A percentile compares a stretch with the other conserved stretches of the same genome.
These are phyloP conservation scores for Natrix natrix DNA, from an alignment of 2,797 vertebrate species.

Conservation along the genomic window DNA sequence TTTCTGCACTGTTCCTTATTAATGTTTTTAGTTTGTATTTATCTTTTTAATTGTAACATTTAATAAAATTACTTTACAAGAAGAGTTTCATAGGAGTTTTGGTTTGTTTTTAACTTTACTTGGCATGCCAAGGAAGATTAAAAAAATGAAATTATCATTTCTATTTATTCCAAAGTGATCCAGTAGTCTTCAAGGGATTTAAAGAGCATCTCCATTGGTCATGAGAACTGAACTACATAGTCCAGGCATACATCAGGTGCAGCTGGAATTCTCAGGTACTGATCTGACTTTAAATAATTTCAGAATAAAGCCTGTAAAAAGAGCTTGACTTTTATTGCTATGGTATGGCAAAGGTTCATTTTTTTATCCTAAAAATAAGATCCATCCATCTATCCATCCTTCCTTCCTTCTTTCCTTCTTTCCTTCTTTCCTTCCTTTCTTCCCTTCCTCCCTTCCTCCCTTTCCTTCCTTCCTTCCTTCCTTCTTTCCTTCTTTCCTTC, in stretches of 20 bases:
- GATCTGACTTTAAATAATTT: neutral
- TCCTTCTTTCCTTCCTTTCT: conserved; percentile 9
- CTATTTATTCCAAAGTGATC: accelerated
- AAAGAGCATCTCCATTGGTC: accelerated
- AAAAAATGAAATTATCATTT: neutral
- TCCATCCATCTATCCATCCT: conserved; percentile 30
- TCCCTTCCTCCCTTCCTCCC: conserved; percentile 14
- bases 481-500: conserved; percentile 20
- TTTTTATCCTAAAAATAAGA: conserved; percentile 46
- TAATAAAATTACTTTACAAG: neutral
- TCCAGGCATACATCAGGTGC: neutral
- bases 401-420: conserved; percentile 29
- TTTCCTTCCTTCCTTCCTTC: neutral
- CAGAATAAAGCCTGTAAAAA: neutral
- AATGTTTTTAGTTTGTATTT: neutral
- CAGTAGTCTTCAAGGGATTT: accelerated
- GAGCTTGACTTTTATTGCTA: conserved; percentile 37
- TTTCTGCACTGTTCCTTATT: neutral
- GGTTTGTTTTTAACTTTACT: neutral
- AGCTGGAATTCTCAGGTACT: neutral
- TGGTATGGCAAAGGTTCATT: conserved; percentile 33
- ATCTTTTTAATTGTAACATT: neutral
- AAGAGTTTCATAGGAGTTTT: neutral
- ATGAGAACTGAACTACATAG: neutral
- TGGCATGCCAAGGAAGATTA: neutral